A percentile compares a stretch with the other conserved stretches of the same genome.
Evolutionary conservation across 1,140 invertebrate genomes (phyloP).

Genomic region (Lordiphosa stackelbergi): DNA sequence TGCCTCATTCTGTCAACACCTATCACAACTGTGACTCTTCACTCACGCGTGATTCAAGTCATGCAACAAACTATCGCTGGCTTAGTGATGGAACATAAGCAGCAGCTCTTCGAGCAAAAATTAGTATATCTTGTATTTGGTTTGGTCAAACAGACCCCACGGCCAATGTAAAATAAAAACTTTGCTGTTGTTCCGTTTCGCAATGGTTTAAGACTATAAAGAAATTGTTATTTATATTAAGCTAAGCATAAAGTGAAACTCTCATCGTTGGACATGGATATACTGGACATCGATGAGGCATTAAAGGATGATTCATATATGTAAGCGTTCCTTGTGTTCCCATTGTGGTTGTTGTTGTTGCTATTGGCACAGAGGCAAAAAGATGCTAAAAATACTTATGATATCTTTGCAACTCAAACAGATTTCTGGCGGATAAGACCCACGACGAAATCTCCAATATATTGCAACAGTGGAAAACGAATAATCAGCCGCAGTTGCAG

Average conservation of each 20-base stretch:
- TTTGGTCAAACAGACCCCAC: slow-evolving; percentile 20
- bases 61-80: too few relatives aligned
- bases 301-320: slow-evolving; percentile 77
- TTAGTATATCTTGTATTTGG: slow-evolving; percentile 41
- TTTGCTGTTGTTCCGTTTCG: slow-evolving; percentile 31
- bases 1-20: too few relatives aligned
- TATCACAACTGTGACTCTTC: too few relatives aligned
- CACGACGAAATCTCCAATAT: slow-evolving; percentile 75
- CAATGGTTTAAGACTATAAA: slow-evolving; percentile 33
- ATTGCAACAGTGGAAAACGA: slow-evolving; percentile 74
- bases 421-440: slow-evolving; percentile 73
- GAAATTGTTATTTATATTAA: slow-evolving; percentile 22
- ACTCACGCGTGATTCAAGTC: too few relatives aligned
- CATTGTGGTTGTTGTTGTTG: slow-evolving; percentile 13
- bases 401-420: slow-evolving; percentile 32
- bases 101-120: slow-evolving; percentile 11
- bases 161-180: slow-evolving; percentile 18
- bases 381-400: slow-evolving; percentile 46
- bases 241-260: slow-evolving; percentile 28
- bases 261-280: slow-evolving; percentile 63
- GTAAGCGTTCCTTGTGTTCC: slow-evolving; percentile 48
- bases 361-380: slow-evolving; percentile 7
- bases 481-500: slow-evolving; percentile 58
- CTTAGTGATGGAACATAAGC: too few relatives aligned
- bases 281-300: slow-evolving; percentile 74